Evolutionary conservation across 2,888 invertebrate species (phyloP).

Genomic region (Nebria brevicollis): DNA sequence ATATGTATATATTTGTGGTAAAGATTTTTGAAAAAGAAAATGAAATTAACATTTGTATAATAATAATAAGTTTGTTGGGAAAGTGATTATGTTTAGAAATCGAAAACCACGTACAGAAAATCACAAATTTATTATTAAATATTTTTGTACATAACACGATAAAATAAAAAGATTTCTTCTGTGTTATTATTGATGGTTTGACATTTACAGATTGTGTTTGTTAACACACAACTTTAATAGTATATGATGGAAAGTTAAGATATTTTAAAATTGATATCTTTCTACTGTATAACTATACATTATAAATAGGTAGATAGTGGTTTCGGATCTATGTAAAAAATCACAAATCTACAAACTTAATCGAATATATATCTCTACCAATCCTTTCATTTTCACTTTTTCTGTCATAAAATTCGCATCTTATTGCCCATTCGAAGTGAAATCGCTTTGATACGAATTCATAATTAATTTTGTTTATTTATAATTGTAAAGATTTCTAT

Average conservation of each 20-base stretch:
- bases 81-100: not conserved
- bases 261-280: not conserved
- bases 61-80: not conserved
- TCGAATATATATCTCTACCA: not conserved
- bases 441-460: not conserved
- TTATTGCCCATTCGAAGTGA: not conserved
- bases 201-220: not conserved
- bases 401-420: not conserved
- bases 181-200: slow-evolving; percentile 1
- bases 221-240: not conserved
- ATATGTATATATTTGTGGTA: no score
- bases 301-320: not conserved
- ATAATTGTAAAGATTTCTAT: not conserved
- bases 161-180: not conserved
- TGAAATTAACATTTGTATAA: not conserved
- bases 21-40: no score
- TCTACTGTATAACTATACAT: not conserved
- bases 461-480: slow-evolving; percentile 1
- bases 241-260: not conserved
- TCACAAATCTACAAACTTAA: not conserved
- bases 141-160: not conserved
- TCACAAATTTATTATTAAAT: not conserved
- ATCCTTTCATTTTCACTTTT: not conserved
- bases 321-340: not conserved
- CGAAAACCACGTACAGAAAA: not conserved